Evolutionary conservation across 1,140 invertebrate genomes (phyloP).

Genomic region (Acromyrmex echinatior): DNA sequence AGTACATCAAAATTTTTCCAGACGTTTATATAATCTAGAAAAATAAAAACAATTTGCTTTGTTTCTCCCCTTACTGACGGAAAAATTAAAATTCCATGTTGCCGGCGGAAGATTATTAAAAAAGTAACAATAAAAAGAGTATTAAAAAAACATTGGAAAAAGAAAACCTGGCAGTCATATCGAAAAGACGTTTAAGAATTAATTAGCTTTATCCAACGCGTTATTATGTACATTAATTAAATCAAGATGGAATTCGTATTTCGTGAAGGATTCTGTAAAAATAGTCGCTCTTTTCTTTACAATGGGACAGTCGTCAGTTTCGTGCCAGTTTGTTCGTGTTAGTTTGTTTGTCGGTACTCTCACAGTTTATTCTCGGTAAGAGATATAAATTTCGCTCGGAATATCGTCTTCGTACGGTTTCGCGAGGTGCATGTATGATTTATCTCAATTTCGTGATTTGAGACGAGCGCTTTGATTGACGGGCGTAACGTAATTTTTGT

Average conservation of each 20-base stretch:
- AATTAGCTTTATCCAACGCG: background rate
- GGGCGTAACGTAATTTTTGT: constrained; percentile 47
- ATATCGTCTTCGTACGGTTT: constrained; percentile 16
- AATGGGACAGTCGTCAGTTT: background rate
- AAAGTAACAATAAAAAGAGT: too few species aligned
- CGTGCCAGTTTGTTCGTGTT: background rate
- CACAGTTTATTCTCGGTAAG: background rate
- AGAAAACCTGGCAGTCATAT: too few species aligned
- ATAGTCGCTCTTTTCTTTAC: too few species aligned
- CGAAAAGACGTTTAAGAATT: background rate
- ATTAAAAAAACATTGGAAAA: too few species aligned
- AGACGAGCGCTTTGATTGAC: background rate
- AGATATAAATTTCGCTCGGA: constrained; percentile 35
- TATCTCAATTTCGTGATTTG: constrained; percentile 33
- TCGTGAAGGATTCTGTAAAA: background rate
- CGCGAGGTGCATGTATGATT: background rate
- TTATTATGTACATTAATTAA: background rate
- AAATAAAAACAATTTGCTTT: too few species aligned
- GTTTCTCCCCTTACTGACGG: too few species aligned
- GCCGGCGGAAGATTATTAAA: too few species aligned
- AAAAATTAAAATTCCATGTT: too few species aligned
- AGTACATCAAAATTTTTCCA: too few species aligned
- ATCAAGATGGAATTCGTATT: background rate
- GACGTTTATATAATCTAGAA: too few species aligned
- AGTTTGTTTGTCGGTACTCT: background rate